Evolutionary conservation across 2,113 vertebrate genomes (phyloP).

Genomic region (Saimiri boliviensis): DNA sequence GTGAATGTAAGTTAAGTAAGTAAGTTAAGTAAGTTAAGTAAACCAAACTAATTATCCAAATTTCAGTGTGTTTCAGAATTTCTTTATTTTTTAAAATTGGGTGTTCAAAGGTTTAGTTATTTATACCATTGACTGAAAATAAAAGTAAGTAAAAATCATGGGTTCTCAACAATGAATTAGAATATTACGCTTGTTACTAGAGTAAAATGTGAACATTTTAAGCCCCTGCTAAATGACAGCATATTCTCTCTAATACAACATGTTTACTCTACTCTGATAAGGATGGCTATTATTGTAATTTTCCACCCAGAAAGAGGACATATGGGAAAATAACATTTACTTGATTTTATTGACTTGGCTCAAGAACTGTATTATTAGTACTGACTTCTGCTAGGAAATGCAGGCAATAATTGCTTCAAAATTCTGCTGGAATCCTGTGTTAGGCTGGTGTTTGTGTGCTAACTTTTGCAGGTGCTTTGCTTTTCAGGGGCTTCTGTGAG

Average conservation of each 20-base stretch:
- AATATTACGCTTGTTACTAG: slow-evolving; percentile 3
- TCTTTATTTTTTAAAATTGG: neutral
- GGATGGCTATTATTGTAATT: slow-evolving; percentile 70
- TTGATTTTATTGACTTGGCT: slow-evolving; percentile 79
- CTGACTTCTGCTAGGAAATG: slow-evolving; percentile 69
- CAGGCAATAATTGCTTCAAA: slow-evolving; percentile 66
- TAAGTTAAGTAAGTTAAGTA: no score
- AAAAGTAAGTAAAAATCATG: neutral
- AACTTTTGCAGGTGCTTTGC: slow-evolving; percentile 48
- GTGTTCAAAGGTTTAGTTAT: neutral
- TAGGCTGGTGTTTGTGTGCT: slow-evolving; percentile 49
- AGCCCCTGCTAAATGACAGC: slow-evolving; percentile 47
- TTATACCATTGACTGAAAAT: slow-evolving; percentile 29
- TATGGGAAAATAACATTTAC: slow-evolving; percentile 70
- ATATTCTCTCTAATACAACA: slow-evolving; percentile 54
- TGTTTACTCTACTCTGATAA: slow-evolving; percentile 73
- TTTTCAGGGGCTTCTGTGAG: slow-evolving; percentile 60
- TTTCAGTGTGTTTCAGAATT: neutral
- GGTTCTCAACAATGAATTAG: neutral
- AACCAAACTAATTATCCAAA: neutral
- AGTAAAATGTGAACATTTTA: slow-evolving; percentile 49
- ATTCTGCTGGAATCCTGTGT: slow-evolving; percentile 47
- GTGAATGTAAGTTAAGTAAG: no score
- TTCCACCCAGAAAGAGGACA: slow-evolving; percentile 69
- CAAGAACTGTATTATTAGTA: slow-evolving; percentile 71